Conservation (phyloP, 2,113 vertebrate species). For the Eurypyga helias region DNA sequence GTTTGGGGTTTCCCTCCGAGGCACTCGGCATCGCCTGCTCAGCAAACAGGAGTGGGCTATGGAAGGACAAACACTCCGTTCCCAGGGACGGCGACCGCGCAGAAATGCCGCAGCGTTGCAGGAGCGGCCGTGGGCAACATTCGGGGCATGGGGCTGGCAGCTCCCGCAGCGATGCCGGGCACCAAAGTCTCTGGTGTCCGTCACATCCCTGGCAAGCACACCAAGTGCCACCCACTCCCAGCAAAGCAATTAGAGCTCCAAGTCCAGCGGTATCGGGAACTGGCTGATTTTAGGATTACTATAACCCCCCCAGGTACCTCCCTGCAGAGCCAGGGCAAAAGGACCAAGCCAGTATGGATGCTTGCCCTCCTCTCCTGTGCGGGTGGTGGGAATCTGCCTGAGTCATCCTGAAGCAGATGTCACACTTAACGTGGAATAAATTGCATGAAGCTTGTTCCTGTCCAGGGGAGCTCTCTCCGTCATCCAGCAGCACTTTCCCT, state of each 20-base stretch:
- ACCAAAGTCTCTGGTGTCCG: neutral
- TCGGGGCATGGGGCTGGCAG: neutral
- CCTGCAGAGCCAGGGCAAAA: neutral
- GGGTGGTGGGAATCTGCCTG: neutral
- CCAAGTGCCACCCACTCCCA: neutral
- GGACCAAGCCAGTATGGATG: accelerated
- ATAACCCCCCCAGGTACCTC: neutral
- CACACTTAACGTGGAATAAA: neutral
- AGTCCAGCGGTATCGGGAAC: neutral
- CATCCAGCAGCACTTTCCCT: neutral
- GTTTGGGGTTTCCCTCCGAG: neutral
- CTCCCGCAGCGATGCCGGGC: accelerated
- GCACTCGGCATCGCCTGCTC: neutral
- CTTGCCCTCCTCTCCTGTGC: neutral
- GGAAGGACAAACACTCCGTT: neutral
- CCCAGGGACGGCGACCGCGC: accelerated
- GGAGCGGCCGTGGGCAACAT: neutral
- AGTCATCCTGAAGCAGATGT: conserved; percentile 1
- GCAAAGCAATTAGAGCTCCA: neutral
- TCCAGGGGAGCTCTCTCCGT: neutral
- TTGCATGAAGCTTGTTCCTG: neutral
- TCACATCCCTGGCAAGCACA: neutral
- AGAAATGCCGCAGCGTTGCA: accelerated
- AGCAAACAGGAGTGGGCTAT: neutral
- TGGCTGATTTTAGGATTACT: neutral